Evolutionary conservation across 2,797 vertebrate species (phyloP).

Genomic region (Chrosomus eos): DNA sequence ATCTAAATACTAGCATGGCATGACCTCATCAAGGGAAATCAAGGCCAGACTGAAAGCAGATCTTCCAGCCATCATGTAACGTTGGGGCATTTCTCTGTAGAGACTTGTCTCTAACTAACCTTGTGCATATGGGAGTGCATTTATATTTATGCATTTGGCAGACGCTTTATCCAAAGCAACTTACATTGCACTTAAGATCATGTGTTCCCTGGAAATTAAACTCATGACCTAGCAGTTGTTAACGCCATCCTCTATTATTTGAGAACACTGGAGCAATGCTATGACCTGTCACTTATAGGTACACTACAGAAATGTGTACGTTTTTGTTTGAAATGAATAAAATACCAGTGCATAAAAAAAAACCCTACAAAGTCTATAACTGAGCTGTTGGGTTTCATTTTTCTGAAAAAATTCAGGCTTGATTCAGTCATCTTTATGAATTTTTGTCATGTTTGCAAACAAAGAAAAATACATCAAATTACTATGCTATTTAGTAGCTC

Average conservation of each 20-base stretch:
- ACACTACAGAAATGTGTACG: neutral
- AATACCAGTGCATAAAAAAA: neutral
- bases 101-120: slow-evolving; percentile 26
- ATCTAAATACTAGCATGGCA: slow-evolving; percentile 11
- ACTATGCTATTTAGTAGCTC: neutral
- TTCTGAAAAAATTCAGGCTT: neutral
- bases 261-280: neutral
- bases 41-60: slow-evolving; percentile 40
- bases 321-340: neutral
- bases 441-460: neutral
- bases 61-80: slow-evolving; percentile 4
- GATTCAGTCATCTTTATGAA: neutral
- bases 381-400: neutral
- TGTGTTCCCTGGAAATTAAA: slow-evolving; percentile 13
- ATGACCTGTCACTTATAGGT: neutral
- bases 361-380: neutral
- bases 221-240: neutral
- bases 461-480: neutral
- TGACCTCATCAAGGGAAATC: slow-evolving; percentile 44
- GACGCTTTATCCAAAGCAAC: neutral
- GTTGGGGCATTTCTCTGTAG: slow-evolving; percentile 7
- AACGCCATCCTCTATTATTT: neutral
- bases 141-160: neutral
- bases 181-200: neutral
- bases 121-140: slow-evolving; percentile 22